phyloP scores from a whole-genome alignment of 2,797 vertebrate genomes.

The Diceros bicornis region DNA sequence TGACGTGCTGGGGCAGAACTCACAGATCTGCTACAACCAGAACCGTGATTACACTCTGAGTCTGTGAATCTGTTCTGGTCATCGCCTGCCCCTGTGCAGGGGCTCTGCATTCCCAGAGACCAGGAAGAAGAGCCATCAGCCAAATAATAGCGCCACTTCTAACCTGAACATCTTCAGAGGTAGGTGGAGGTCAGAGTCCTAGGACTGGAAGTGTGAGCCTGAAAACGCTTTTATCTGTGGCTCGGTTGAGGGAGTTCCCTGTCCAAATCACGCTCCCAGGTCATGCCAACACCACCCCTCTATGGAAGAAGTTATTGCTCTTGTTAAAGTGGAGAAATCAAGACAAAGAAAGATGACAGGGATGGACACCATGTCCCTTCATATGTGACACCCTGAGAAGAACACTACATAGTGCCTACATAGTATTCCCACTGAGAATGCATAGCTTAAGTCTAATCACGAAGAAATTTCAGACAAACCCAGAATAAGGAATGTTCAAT shows the following conservation, averaged over 20 bases:
- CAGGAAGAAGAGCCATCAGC: neutral
- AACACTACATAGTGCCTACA: neutral
- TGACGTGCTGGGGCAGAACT: constrained; percentile 1
- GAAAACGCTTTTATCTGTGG: neutral
- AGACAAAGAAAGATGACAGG: neutral
- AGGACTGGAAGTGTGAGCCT: neutral
- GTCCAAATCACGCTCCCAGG: neutral
- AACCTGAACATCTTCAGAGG: neutral
- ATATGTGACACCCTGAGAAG: neutral
- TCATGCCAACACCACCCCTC: neutral
- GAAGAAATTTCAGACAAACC: neutral
- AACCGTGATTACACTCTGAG: neutral
- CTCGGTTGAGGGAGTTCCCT: neutral
- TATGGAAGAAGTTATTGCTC: neutral
- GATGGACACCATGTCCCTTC: neutral
- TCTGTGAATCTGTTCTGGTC: neutral
- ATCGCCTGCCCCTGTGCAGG: neutral
- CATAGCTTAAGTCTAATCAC: neutral
- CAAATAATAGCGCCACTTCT: neutral
- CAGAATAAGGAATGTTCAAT: neutral
- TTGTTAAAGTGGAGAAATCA: neutral
- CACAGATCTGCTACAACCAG: neutral
- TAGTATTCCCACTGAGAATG: neutral
- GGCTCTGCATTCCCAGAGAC: neutral
- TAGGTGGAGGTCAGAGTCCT: neutral